Percentiles rank a stretch among this genome's conserved stretches.
Conservation (phyloP, 2,888 invertebrate genomes). For the Synanthedon formicaeformis region DNA sequence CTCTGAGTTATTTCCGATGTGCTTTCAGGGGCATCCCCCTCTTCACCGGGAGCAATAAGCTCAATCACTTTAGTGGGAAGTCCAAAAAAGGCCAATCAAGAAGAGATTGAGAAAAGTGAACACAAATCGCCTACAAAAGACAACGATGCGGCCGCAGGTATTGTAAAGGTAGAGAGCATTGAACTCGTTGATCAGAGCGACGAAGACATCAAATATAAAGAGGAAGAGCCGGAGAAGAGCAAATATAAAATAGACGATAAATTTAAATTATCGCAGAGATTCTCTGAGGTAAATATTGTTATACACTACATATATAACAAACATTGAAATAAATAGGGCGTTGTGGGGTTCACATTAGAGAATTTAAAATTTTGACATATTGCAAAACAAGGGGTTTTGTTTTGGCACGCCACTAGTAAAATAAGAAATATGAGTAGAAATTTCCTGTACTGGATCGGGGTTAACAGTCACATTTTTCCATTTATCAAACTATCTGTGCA, state of each 20-base stretch:
- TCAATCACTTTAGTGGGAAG: constrained; percentile 79
- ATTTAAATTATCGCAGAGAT: constrained; percentile 58
- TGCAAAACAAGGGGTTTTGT: too few relatives aligned
- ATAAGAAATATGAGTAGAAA: too few relatives aligned
- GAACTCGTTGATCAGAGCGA: constrained; percentile 60
- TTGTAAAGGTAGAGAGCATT: constrained; percentile 56
- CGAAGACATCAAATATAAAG: constrained; percentile 56
- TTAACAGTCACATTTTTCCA: too few relatives aligned
- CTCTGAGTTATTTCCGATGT: not conserved
- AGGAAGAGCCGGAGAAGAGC: constrained; percentile 51
- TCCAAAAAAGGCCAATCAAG: constrained; percentile 49
- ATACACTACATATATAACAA: not conserved
- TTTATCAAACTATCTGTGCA: too few relatives aligned
- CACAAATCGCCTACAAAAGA: constrained; percentile 39
- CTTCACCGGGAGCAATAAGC: constrained; percentile 80
- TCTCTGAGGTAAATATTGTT: constrained; percentile 41
- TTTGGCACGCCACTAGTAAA: too few relatives aligned
- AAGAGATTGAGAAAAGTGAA: constrained; percentile 25
- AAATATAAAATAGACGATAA: constrained; percentile 52
- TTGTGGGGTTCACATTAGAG: too few relatives aligned
- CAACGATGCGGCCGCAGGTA: constrained; percentile 33
- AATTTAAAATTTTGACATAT: too few relatives aligned
- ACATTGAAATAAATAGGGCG: too few relatives aligned
- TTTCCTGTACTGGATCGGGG: too few relatives aligned
- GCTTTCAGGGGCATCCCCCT: constrained; percentile 62